Conservation (phyloP, 2,888 invertebrate genomes). For the Synanthedon andrenaeformis region DNA sequence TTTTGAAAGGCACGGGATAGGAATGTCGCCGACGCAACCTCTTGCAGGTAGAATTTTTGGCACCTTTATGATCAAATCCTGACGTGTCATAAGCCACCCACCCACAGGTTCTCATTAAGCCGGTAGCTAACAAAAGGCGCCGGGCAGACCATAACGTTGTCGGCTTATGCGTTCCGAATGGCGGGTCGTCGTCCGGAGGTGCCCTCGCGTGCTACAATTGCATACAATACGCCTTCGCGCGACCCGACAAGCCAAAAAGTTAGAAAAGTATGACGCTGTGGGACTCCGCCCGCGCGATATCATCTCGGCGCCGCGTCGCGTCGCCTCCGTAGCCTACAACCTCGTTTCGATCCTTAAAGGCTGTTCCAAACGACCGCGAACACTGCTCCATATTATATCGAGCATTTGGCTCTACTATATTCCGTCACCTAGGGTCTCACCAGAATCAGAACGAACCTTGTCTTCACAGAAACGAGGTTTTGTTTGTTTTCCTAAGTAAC, state of each 20-base stretch:
- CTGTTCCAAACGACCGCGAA: constrained; percentile 34
- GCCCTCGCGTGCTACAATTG: constrained; percentile 65
- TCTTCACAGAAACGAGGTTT: no score
- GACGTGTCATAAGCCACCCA: constrained; percentile 68
- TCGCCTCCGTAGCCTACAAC: constrained; percentile 18
- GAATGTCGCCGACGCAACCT: constrained; percentile 54
- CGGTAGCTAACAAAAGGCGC: constrained; percentile 63
- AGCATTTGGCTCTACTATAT: no score
- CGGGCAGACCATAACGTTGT: constrained; percentile 58
- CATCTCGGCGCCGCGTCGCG: constrained; percentile 43
- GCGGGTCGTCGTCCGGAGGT: constrained; percentile 60
- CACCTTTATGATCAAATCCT: constrained; percentile 67
- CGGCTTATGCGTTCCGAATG: constrained; percentile 52
- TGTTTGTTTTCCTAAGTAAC: no score
- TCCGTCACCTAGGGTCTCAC: no score
- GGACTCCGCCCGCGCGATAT: constrained; percentile 32
- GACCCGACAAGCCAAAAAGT: constrained; percentile 59
- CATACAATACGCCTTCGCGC: constrained; percentile 60
- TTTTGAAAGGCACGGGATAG: constrained; percentile 57
- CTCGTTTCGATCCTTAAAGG: constrained; percentile 30
- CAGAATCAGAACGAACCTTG: no score
- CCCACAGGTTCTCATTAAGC: constrained; percentile 65
- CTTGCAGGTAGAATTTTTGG: constrained; percentile 65
- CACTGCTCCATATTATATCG: constrained; percentile 2
- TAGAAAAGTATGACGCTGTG: constrained; percentile 57